phyloP scores from a whole-genome alignment of 2,113 vertebrate genomes.

The Microtus montanus region DNA sequence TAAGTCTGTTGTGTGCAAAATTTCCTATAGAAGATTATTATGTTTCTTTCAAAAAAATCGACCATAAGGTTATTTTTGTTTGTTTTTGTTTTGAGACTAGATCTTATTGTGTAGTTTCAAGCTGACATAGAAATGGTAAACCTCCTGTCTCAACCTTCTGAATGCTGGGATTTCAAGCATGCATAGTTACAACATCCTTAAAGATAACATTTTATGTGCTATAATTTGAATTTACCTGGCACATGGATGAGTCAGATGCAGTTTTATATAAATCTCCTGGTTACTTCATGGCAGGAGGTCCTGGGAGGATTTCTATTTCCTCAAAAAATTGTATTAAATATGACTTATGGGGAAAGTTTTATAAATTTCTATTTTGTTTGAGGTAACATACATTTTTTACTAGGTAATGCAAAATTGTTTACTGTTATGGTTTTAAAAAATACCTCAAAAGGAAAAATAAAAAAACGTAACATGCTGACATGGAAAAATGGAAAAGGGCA shows the following conservation, averaged over 20 bases:
- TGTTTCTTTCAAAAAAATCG: not conserved
- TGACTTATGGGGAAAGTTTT: not conserved
- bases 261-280: constrained; percentile 22
- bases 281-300: not conserved
- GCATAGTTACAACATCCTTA: not conserved
- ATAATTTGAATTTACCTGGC: constrained; percentile 20
- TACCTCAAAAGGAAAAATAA: constrained; percentile 36
- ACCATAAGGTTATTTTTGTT: not conserved
- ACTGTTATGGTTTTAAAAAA: constrained; percentile 33
- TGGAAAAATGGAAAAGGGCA: constrained; percentile 63
- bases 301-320: not conserved
- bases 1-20: not conserved
- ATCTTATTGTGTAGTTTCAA: not conserved
- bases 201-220: not conserved
- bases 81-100: not conserved
- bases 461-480: constrained; percentile 21
- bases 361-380: constrained; percentile 44
- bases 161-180: not conserved
- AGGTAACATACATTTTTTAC: constrained; percentile 20
- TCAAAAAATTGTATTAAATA: constrained; percentile 3
- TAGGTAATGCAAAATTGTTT: constrained; percentile 36
- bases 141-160: not conserved
- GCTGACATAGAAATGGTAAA: not conserved
- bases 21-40: not conserved
- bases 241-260: not conserved